Base-by-base conservation (phyloP, 2,113 vertebrate species). In the Myiozetetes cayanensis region DNA sequence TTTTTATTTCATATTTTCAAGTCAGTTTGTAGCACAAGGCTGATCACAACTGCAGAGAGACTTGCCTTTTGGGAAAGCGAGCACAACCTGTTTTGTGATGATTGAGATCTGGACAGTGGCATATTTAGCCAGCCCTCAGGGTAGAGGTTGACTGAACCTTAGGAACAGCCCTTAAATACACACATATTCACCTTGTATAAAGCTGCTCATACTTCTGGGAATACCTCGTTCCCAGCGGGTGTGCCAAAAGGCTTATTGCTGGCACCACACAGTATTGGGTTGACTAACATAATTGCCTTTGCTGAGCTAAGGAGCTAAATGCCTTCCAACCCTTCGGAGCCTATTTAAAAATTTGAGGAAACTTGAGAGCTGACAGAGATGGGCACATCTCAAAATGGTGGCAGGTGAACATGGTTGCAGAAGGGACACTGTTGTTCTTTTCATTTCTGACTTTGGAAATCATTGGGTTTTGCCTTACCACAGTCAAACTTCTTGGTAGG, bases 1-100 rank as follows among this genome's bases (percentile, higher is more conserved):
- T 79, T 90, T 79, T 90, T 88, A 88, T 88, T 96, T 96, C 85
- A 85, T 94, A 89, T 95, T 88, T 93, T 80, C 39, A 67, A 93
- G 85, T 66, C 33, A 1, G 55, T 80, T 91, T 85, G 78, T 43
- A 73, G 81, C 66, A 58, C 62, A 87, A 16, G 6, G 1, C 58
- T 70, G 23, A 73, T 94, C 59, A 6, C 14, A 66, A 6, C 46
- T 77, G 47, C 83, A 13, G 75, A 50, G 56, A 56, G 10, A 33
- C 82, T 47, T 35, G 21, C 0, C 1, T 72, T 93, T 78, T 65
- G 63, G 76, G 76, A 61, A 72, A 52, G n/a, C 1, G 0, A 90
- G 52, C 8, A 31, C 58, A 87, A 8, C 23, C 76, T 92, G 73
- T 53, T 84, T 28, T 21, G 14, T 50, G 83, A 78, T 33, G 49